Evolutionary conservation across 1,140 invertebrate genomes (phyloP), one percentile per base, ranked within the genome.

Genomic region (Ceratosolen fusciceps): DNA sequence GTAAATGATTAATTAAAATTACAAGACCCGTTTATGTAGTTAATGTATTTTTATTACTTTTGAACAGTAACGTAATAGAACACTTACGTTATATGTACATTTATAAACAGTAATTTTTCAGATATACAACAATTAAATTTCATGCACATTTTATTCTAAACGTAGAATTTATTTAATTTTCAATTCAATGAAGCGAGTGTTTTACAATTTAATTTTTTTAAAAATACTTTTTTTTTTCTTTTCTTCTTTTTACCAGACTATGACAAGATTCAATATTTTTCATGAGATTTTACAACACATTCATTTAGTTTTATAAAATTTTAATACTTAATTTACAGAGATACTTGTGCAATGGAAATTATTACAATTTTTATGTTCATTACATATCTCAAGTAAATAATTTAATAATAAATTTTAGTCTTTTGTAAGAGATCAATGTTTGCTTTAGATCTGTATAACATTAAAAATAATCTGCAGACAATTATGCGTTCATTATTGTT

Each of bases 21-120:
- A n/a, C n/a, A n/a, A n/a, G n/a, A n/a, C n/a, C n/a, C n/a, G n/a
- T n/a, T n/a, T n/a, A 24, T 37, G 31, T 58, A 71, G 2, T 39
- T 34, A 21, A 26, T 43, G 21, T 60, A 39, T 9, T 74, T 74
- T 74, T 74, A 74, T 74, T 74, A 74, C 8, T 76, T n/a, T 54
- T 39, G 21, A 1, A 58, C 26, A 39, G 43, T 67, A 79, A 67
- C 67, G 56, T 67, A 79, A 74, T 73, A 54, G 34, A 79, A 67
- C 34, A 79, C 71, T n/a, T 73, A 56, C 39, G 10, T n/a, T 79
- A 79, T 79, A 74, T 79, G 21, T 58, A 79, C 72, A 79, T 68
- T 68, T 74, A 79, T 68, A 74, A 74, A 79, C 29, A 79, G 68
- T 79, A 74, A 74, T 74, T 79, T 68, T 56, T 68, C 60, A 26